Percentiles rank a stretch among this genome's conserved stretches.
These are phyloP conservation scores for Xerus inauris DNA, from an alignment of 2,113 vertebrate genomes.

Conservation along the genomic window DNA sequence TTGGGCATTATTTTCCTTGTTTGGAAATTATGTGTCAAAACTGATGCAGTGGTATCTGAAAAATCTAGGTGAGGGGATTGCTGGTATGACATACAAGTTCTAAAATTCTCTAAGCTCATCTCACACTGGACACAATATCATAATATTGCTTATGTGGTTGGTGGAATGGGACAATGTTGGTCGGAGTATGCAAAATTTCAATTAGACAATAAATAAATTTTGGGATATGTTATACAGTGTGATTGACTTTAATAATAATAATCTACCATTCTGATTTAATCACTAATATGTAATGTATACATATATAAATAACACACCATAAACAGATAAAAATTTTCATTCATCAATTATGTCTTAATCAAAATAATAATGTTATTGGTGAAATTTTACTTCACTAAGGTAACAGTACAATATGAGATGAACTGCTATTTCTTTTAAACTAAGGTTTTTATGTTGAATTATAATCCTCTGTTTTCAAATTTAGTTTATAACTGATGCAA, in stretches of 20 bases:
- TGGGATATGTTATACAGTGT: neutral
- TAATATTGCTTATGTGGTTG: neutral
- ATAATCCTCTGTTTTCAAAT: neutral
- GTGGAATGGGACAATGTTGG: neutral
- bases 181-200: neutral
- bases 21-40: slow-evolving; percentile 38
- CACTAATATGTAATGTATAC: neutral
- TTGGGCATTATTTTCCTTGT: neutral
- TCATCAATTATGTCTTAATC: neutral
- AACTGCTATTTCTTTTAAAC: neutral
- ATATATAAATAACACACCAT: neutral
- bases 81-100: neutral
- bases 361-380: slow-evolving; percentile 10
- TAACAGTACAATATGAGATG: neutral
- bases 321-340: neutral
- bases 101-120: neutral
- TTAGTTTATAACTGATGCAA: neutral
- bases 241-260: neutral
- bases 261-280: neutral
- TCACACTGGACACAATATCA: neutral
- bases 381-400: neutral
- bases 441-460: neutral
- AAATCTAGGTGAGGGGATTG: neutral
- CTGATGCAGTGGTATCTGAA: neutral
- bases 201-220: neutral